Evolutionary conservation across 2,888 invertebrate genomes (phyloP), one percentile per base, ranked within the genome.

Genomic region (Yponomeuta evonymella): DNA sequence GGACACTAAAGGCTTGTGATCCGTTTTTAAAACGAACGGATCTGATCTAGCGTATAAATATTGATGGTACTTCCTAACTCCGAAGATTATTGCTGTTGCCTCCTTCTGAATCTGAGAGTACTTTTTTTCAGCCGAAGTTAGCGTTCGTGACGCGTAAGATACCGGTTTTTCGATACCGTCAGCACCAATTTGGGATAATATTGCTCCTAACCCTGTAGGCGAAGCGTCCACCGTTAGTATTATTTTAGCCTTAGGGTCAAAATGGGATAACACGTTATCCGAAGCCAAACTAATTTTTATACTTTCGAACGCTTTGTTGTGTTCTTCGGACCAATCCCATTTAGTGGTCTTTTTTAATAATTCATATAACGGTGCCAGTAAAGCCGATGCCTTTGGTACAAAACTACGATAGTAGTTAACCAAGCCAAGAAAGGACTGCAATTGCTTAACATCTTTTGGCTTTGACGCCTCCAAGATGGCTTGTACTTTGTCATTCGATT

Each of bases 141-240:
- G 29, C 3, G 43, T 36, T 12, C 67, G 67, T 12, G 67, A 67
- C 11, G 67, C 67, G 33, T 33, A 73, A 6, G 72, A 67, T 2
- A 73, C 29, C 1, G 72, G 70, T 1, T 70, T 63, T 67, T 73
- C 72, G 3, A 11, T 3, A 15, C 70, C 70, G 43, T 63, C 29
- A 67, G 68, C 70, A 58, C 29, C n/a, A 33, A 8, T 9, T 48
- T 71, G 72, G 4, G 72, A 70, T 23, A 73, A 48, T 1, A 73
- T 64, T 2, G 69, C 72, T 12, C 70, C 73, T 2, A 73, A 63
- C 0, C 73, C 73, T 2, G 36, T 11, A 23, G 73, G 71, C 0
- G 65, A 48, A n/a, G 70, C 72, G 67, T 73, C 73, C 29, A 70
- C 71, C 0, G 73, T 71, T 23, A 73, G 23, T 2, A 65, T 65